Evolutionary conservation across 2,888 invertebrate genomes (phyloP).

Genomic region (Neelides folsomi): DNA sequence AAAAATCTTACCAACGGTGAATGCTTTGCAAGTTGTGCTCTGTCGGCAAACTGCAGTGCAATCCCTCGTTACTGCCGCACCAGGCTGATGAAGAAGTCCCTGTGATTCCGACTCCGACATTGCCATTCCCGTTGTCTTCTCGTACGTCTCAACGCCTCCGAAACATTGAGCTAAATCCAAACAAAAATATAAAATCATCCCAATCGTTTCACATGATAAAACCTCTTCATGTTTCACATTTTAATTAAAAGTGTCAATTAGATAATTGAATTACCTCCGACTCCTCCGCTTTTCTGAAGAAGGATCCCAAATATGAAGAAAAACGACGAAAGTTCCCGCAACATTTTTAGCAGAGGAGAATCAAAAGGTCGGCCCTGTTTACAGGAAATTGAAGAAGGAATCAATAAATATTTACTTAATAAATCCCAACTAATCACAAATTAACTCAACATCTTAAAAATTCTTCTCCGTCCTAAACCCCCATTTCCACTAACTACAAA

Average conservation of each 20-base stretch:
- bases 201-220: background rate
- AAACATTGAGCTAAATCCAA: conserved; percentile 37
- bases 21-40: conserved; percentile 37
- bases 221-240: background rate
- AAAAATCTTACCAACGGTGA: conserved; percentile 38
- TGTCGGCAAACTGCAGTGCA: conserved; percentile 39
- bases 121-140: conserved; percentile 38
- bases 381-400: no score
- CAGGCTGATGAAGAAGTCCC: conserved; percentile 37
- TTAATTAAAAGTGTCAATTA: background rate
- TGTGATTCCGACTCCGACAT: conserved; percentile 35
- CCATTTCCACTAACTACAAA: no score
- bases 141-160: conserved; percentile 40
- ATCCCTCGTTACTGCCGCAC: conserved; percentile 39
- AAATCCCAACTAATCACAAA: no score
- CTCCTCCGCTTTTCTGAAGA: no score
- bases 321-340: no score
- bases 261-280: no score
- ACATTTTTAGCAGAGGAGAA: no score
- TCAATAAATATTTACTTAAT: no score
- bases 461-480: no score
- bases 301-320: no score
- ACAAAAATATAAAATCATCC: background rate
- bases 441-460: no score
- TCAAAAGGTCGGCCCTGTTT: no score